Evolutionary conservation across 2,797 vertebrate genomes (phyloP).

Genomic region (Tragopan temminckii): DNA sequence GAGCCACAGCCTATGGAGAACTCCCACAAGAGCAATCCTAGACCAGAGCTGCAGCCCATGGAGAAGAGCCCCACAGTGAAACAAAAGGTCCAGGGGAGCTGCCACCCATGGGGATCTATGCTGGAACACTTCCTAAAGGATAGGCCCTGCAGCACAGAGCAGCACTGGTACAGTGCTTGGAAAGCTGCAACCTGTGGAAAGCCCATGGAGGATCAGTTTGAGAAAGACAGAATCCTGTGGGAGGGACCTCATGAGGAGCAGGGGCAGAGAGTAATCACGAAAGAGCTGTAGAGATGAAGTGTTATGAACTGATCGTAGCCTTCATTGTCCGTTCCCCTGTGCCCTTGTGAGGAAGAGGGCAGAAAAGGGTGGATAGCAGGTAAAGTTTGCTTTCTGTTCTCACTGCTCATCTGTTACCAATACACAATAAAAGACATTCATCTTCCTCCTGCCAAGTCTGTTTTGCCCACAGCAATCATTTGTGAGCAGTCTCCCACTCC

Average conservation of each 20-base stretch:
- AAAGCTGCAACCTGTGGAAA: too few species aligned
- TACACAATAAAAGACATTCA: not conserved
- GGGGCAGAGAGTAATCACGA: too few species aligned
- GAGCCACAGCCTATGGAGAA: not conserved
- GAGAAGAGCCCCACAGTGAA: not conserved
- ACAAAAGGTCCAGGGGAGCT: not conserved
- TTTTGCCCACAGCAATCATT: not conserved
- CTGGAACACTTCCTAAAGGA: not conserved
- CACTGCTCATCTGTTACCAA: not conserved
- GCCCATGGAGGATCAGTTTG: too few species aligned
- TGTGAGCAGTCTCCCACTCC: not conserved
- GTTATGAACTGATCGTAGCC: too few species aligned
- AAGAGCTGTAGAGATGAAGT: too few species aligned
- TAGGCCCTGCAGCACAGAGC: not conserved
- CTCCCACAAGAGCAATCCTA: not conserved
- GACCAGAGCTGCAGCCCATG: not conserved
- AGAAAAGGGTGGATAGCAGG: too few species aligned
- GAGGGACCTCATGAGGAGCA: too few species aligned
- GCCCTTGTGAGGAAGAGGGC: too few species aligned
- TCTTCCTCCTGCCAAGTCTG: not conserved
- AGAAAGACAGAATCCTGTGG: too few species aligned
- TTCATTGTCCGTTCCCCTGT: too few species aligned
- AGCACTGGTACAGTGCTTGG: not conserved
- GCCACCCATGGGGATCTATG: not conserved
- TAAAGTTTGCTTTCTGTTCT: too few species aligned